Base-by-base conservation (phyloP, 2,797 vertebrate genomes). In the Aselliscus stoliczkanus region DNA sequence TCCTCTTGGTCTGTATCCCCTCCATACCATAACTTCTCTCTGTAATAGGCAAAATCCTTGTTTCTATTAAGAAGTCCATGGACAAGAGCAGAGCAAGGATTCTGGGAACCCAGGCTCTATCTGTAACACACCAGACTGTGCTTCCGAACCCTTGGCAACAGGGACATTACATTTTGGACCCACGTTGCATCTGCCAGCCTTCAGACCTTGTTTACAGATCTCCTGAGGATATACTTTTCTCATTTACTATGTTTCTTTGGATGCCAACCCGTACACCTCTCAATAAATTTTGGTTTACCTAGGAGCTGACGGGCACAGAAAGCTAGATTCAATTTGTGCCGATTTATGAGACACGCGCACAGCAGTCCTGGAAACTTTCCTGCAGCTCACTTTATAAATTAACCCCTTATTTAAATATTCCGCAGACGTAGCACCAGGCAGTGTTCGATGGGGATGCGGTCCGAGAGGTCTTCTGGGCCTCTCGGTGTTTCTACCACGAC, bases 371-470 rank as follows among this genome's bases (percentile, higher is more conserved):
- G 87, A 92, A 90, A 88, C 81, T 42, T 95, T 94, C 93, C 88
- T 92, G 93, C 18, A 25, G 92, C 86, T 95, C 88, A 90, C 92
- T 97, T 97, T 96, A 95, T 93, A 97, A 92, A 95, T 96, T 90
- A 97, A 95, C 94, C 94, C 95, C 92, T 96, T 94, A 88, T 96
- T 96, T 96, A 92, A 96, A 97, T 94, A 97, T 96, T 97, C 95
- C 94, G 97, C 95, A 97, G 97, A 95, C 88, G 65, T 93, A 92
- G 97, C 97, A 95, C n/a, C 21, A 76, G 80, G 67, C 44, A 10
- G 52, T 2, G 0, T 21, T 67, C 13, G 3, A 25, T 20, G 87
- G 76, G 70, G 95, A 96, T 0, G 0, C 20, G 0, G 37, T 86
- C 92, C 90, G 83, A 12, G 34, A 52, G 82, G 95, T 72, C 93